Base-by-base conservation (phyloP, 2,888 invertebrate genomes). In the Drosophila neotestacea region DNA sequence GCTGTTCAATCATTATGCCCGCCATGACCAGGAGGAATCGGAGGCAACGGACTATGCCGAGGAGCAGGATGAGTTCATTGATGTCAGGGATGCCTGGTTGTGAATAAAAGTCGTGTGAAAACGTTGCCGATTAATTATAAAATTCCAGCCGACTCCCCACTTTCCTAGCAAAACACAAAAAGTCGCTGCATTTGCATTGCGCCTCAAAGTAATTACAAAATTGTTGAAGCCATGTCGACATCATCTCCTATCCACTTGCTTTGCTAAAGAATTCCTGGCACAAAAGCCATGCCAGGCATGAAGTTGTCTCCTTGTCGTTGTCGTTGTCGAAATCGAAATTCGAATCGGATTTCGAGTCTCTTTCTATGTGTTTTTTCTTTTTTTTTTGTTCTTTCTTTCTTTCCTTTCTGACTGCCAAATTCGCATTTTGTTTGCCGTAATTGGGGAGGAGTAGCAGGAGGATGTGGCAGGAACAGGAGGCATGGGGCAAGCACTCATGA, bases 1-100 rank as follows among this genome's bases (percentile, higher is more conserved):
- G 79, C 73, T 91, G 56, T 92, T 90, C 80, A 92, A 92, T 89
- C 92, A 92, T 69, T 92, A 85, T 63, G 84, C 90, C 32, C 77
- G 91, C 34, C 90, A 90, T 60, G 91, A 91, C 59, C 74, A 71
- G 64, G 76, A 81, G 22, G 69, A 81, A 16, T 77, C 81, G 22
- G 48, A 51, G 32, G 55, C 60, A 11, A 47, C 70, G 39, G 89
- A 84, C 44, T 85, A 73, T 65, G 84, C 81, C 60, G 81, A 89
- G 73, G 78, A 82, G 75, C 79, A 76, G 66, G 88, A 88, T 66
- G 88, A 88, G 62, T 85, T 85, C 55, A 77, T 88, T 72, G 88
- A 88, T 77, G 88, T 88, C 52, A 79, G 88, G 74, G 84, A 76
- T 80, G 81, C 71, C 65, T 88, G 89, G 85, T 68, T 83, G 78